A percentile compares a stretch with the other conserved stretches of the same genome.
Conservation (phyloP, 2,888 invertebrate species). For the Aricia artaxerxes region DNA sequence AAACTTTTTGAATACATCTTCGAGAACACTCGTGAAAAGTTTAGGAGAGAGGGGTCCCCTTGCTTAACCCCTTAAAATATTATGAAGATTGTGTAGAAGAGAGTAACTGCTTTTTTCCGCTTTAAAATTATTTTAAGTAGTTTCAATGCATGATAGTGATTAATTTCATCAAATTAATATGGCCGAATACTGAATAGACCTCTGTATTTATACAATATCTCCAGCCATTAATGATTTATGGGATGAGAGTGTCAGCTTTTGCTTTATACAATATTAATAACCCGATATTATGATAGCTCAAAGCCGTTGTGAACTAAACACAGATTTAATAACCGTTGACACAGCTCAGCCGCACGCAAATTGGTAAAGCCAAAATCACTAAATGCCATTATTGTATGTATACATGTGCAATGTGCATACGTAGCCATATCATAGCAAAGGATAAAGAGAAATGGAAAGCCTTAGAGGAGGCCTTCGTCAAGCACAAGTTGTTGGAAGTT, state of each 20-base stretch:
- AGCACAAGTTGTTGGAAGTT: too few relatives aligned
- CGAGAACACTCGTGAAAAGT: too few relatives aligned
- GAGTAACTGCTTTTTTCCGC: neutral
- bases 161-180: neutral
- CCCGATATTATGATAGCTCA: conserved; percentile 26
- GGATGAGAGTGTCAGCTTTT: conserved; percentile 27
- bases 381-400: neutral
- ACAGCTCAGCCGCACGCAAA: neutral
- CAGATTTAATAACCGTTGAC: neutral
- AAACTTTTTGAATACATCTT: too few relatives aligned
- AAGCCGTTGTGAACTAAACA: conserved; percentile 3
- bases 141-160: neutral
- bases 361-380: conserved; percentile 15
- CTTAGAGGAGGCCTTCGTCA: too few relatives aligned
- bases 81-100: too few relatives aligned
- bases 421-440: too few relatives aligned
- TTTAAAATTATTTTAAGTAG: neutral
- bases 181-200: neutral
- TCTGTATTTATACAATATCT: neutral
- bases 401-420: neutral
- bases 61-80: too few relatives aligned
- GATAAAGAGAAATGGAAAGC: too few relatives aligned
- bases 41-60: too few relatives aligned
- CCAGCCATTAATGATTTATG: conserved; percentile 25
- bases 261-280: conserved; percentile 31